These are phyloP conservation scores for Pomacea maculata DNA, from an alignment of 1,140 invertebrate species.

Conservation along the genomic window DNA sequence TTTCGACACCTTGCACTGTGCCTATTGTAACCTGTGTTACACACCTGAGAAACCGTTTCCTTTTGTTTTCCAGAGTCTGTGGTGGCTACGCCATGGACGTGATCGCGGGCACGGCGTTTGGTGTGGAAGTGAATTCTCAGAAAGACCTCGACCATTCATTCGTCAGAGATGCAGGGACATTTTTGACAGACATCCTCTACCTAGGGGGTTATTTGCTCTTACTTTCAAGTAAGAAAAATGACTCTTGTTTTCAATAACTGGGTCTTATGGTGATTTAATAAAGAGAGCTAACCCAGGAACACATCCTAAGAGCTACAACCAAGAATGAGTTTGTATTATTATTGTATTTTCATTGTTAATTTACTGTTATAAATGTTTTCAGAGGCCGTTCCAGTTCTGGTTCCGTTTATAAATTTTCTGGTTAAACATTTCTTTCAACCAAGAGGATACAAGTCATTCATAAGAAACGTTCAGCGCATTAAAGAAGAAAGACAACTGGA, in stretches of 20 bases:
- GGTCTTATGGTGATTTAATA: no score
- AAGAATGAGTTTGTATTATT: neutral
- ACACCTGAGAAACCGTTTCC: no score
- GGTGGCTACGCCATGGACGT: conserved; percentile 72
- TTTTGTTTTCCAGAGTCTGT: conserved; percentile 33
- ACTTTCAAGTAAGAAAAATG: no score
- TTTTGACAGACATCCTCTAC: neutral
- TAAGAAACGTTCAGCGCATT: no score
- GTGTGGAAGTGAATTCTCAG: conserved; percentile 70
- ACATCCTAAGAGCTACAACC: no score
- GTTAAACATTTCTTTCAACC: conserved; percentile 2
- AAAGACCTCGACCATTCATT: conserved; percentile 63
- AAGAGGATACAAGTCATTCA: neutral
- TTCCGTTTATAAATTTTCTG: neutral
- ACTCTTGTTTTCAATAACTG: no score
- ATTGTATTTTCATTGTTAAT: no score
- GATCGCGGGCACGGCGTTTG: conserved; percentile 71
- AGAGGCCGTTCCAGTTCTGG: neutral
- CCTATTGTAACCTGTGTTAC: no score
- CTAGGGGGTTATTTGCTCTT: no score
- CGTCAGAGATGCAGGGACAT: conserved; percentile 38
- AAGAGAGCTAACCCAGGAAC: no score
- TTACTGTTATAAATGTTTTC: neutral
- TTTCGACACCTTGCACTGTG: no score
- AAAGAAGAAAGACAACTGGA: no score